phyloP scores from a whole-genome alignment of 30 jellyfish, hydroid and myxozoan species.

The Clytia hemisphaerica region DNA sequence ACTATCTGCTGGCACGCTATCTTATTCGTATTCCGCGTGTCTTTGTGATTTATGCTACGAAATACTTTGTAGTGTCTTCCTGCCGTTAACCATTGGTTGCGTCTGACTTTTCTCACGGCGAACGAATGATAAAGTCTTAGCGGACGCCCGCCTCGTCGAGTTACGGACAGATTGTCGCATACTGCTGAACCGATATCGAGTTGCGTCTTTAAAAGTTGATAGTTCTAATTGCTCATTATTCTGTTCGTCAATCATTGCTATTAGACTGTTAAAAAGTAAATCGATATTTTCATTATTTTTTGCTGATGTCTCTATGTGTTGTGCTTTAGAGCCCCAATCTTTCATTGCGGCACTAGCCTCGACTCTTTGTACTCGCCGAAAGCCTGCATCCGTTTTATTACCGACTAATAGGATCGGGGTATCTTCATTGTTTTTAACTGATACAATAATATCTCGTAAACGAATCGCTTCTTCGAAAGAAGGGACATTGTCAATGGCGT shows the following conservation, averaged over 20 bases:
- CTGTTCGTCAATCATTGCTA: slow-evolving; percentile 39
- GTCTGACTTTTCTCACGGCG: no score
- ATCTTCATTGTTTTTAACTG: slow-evolving; percentile 32
- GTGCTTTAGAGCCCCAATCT: slow-evolving; percentile 39
- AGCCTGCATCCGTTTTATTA: slow-evolving; percentile 51
- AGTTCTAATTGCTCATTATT: no score
- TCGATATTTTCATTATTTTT: slow-evolving; percentile 49
- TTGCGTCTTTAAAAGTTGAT: no score
- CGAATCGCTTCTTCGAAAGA: slow-evolving; percentile 65
- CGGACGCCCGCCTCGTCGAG: no score
- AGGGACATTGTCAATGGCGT: slow-evolving; percentile 53
- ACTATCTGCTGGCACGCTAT: no score
- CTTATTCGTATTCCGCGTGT: no score
- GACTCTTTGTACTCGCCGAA: slow-evolving; percentile 16
- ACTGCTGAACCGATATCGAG: no score
- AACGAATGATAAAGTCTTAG: no score
- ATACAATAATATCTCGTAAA: slow-evolving; percentile 38
- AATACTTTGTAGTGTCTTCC: no score
- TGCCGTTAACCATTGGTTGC: no score
- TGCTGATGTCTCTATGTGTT: slow-evolving; percentile 64
- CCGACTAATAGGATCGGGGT: slow-evolving; percentile 56
- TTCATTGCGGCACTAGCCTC: slow-evolving; percentile 23
- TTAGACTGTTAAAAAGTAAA: slow-evolving; percentile 34
- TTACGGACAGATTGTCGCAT: no score
- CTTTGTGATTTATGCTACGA: no score